phyloP scores from a whole-genome alignment of 2,888 invertebrate species.

The Toxonevra muliebris region DNA sequence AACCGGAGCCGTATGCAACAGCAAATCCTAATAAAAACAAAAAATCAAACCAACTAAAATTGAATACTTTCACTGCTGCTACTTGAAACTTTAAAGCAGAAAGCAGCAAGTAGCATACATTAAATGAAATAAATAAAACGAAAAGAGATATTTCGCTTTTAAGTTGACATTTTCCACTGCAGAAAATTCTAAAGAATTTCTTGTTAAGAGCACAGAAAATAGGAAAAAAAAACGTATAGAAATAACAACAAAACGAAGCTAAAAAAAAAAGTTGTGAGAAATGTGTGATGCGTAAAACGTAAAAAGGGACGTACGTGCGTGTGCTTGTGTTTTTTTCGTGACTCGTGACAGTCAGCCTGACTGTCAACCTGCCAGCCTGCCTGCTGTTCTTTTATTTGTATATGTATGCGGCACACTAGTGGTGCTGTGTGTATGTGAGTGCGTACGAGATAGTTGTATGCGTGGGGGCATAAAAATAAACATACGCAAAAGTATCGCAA shows the following conservation, averaged over 20 bases:
- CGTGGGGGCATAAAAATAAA: slow-evolving; percentile 19
- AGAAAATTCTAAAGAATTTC: too few relatives aligned
- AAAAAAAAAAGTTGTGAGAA: too few relatives aligned
- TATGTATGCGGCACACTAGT: neutral
- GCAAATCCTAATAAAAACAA: neutral
- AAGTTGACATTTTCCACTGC: neutral
- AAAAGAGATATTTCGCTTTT: too few relatives aligned
- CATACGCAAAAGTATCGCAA: slow-evolving; percentile 18
- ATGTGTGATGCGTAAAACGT: too few relatives aligned
- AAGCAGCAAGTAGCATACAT: neutral
- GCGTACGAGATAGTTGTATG: slow-evolving; percentile 10
- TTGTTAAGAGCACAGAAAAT: too few relatives aligned
- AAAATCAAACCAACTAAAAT: neutral
- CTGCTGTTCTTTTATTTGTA: neutral
- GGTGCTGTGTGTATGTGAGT: neutral
- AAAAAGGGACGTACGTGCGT: too few relatives aligned
- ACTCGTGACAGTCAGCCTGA: too few relatives aligned
- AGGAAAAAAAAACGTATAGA: too few relatives aligned
- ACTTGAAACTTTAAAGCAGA: neutral
- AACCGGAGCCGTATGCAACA: neutral
- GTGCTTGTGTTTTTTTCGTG: too few relatives aligned
- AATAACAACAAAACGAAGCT: too few relatives aligned
- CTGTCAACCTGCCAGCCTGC: neutral
- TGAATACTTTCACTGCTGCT: neutral
- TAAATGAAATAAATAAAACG: neutral